Evolutionary conservation across 2,888 invertebrate genomes (phyloP), one percentile per base, ranked within the genome.

Genomic region (Epinotia demarniana): DNA sequence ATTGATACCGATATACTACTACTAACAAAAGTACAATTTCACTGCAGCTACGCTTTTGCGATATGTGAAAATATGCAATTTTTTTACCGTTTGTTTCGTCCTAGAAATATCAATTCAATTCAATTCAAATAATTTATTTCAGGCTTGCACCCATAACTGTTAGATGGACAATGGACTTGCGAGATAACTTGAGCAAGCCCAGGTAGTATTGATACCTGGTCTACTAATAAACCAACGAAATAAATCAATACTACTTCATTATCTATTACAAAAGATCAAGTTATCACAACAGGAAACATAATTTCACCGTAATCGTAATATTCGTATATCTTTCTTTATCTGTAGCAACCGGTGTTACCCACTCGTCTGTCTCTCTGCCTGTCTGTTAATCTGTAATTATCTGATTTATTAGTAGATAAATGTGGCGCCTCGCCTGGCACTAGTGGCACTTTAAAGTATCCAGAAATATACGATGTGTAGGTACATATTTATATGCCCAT

Each of bases 291-390:
- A 72, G 78, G 78, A 78, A 77, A 63, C 55, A 75, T 78, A 78
- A 76, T 78, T 78, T 77, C 70, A 67, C 63, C 12, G 16, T 71
- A 72, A 78, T 77, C 78, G 69, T 19, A 58, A 64, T 19, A 66
- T 73, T 68, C 77, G 73, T 27, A 27, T 27, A 27, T 27, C 23
- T 27, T 27, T 27, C 23, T 27, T 27, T 27, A 78, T 78, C 78
- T 73, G 62, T 60, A 39, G 71, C 60, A 77, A 78, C 78, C 78
- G 67, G 78, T 78, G 75, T 78, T 73, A 75, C 78, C 77, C 77
- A 78, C 78, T 73, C 63, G 70, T 69, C 68, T 73, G 72, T 71
- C 70, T 71, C 68, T 58, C 63, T 33, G 74, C 62, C 70, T 62
- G 73, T 63, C 63, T 33, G 74, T 39, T 61, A 19, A 67, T 75